A percentile compares a stretch with the other conserved stretches of the same genome.
Evolutionary conservation across 1,140 invertebrate species (phyloP).

Genomic region (Hyles vespertilio): DNA sequence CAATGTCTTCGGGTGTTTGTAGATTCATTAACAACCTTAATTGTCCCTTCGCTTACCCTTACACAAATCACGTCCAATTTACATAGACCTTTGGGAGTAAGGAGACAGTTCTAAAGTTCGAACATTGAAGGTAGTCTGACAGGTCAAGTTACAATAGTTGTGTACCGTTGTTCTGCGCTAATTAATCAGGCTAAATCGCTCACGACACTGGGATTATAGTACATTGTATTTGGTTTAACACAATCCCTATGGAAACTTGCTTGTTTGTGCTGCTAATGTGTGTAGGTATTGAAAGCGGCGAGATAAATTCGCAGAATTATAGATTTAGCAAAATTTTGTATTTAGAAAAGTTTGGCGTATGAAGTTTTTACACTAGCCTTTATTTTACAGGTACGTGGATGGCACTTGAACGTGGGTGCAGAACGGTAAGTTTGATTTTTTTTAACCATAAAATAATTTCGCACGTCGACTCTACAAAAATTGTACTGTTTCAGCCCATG

Average conservation of each 20-base stretch:
- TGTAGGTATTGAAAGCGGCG: too few species aligned
- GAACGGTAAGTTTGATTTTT: too few species aligned
- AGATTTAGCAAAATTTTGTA: too few species aligned
- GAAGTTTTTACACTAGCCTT: too few species aligned
- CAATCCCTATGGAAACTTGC: constrained; percentile 19
- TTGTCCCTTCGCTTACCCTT: constrained; percentile 24
- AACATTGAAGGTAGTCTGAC: neutral
- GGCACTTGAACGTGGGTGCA: too few species aligned
- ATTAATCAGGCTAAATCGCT: constrained; percentile 53
- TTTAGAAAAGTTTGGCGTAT: too few species aligned
- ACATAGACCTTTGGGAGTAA: constrained; percentile 9
- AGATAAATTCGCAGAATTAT: too few species aligned
- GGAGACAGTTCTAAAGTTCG: neutral
- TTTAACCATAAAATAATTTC: too few species aligned
- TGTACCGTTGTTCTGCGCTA: constrained; percentile 35
- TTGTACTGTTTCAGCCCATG: too few species aligned
- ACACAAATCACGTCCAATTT: constrained; percentile 15
- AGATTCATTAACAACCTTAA: constrained; percentile 33
- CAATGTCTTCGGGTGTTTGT: constrained; percentile 22
- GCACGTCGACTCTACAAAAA: too few species aligned
- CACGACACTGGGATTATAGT: constrained; percentile 42
- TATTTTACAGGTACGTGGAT: too few species aligned
- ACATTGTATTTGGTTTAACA: constrained; percentile 48
- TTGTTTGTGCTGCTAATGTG: neutral
- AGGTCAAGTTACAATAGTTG: constrained; percentile 17